Base-by-base conservation (phyloP, 2,797 vertebrate species). In the Anableps anableps region DNA sequence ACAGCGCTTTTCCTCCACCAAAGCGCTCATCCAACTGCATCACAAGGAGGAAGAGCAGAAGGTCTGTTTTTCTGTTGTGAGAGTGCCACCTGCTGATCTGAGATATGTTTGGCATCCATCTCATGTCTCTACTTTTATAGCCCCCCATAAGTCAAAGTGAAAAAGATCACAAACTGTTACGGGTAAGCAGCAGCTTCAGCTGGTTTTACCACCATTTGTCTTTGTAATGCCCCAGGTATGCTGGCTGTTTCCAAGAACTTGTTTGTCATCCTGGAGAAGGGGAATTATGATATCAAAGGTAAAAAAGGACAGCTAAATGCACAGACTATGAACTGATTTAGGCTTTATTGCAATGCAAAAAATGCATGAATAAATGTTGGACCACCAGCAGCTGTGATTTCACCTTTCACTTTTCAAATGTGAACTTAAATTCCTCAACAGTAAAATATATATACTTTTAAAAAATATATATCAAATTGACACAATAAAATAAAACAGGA, bases 21-120 rank as follows among this genome's bases (percentile, higher is more conserved):
- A 74, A 84, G 77, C 71, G 74, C 77, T 62, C 73, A 72, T 78
- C 76, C 29, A 17, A 1, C 73, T 34, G 3, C 68, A 48, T 85
- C 80, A 78, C 43, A 74, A 45, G 31, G 55, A 68, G 50, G 48
- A 51, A 23, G 48, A 51, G 19, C 1, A 53, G 23, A 53, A 10
- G 23, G n/a, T 23, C 60, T 21, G 13, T 48, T 87, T 91, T n/a
- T 51, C 85, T 93, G 90, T 90, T 84, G 48, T 86, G 72, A 92
- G 80, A 95, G 93, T 86, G 92, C 95, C 92, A 94, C 92, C 95
- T 96, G 84, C 89, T 95, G 95, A 80, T 88, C 19, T 88, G 47
- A 82, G 51, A 64, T 53, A 17, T 51, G 72, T 66, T 72, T 82
- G 66, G 81, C 88, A 89, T 50, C 79, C n/a, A 16, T 34, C 23